phyloP scores from a whole-genome alignment of 1,140 invertebrate species.

The Monomorium pharaonis region DNA sequence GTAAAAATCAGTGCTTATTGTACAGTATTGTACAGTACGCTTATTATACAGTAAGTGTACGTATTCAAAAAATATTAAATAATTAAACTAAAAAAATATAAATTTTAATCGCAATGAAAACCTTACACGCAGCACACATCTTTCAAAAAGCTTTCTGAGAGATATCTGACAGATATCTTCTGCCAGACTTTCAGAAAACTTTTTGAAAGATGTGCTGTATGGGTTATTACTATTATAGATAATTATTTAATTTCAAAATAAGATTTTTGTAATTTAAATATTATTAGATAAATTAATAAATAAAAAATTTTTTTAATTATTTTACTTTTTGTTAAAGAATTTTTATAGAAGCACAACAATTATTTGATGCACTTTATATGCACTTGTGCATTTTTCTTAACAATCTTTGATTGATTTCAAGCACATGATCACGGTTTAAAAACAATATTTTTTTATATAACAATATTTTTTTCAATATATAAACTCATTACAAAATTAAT shows the following conservation, averaged over 20 bases:
- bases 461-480: not conserved
- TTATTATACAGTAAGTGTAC: constrained; percentile 36
- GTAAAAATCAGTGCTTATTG: constrained; percentile 64
- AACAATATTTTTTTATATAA: too few relatives aligned
- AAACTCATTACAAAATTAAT: constrained; percentile 8
- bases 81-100: not conserved
- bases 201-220: too few relatives aligned
- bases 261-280: not conserved
- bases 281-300: not conserved
- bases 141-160: too few relatives aligned
- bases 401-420: constrained; percentile 23
- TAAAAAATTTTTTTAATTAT: not conserved
- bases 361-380: not conserved
- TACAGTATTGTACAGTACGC: constrained; percentile 41
- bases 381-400: constrained; percentile 1
- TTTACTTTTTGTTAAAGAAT: not conserved
- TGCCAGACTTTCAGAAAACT: too few relatives aligned
- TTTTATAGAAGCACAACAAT: not conserved
- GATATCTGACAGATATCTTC: too few relatives aligned
- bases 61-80: constrained; percentile 22
- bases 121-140: too few relatives aligned
- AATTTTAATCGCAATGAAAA: constrained; percentile 30
- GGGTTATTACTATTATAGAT: not conserved
- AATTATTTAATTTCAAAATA: not conserved
- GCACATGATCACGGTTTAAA: not conserved